Evolutionary conservation across 2,113 vertebrate genomes (phyloP), one percentile per base, ranked within the genome.

Genomic region (Clarias macrocephalus): DNA sequence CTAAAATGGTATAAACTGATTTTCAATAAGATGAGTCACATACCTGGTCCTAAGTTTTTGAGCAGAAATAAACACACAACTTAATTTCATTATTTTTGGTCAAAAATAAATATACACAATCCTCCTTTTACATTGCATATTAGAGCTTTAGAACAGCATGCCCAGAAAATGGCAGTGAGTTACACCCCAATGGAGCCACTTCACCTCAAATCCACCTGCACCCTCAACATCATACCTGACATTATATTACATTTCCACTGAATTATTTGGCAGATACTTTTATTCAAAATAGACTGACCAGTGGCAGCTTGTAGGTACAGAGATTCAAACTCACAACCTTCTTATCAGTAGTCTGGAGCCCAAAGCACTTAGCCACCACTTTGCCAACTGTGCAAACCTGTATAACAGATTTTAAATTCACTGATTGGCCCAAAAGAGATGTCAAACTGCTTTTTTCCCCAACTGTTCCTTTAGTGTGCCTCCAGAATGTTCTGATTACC

Each of bases 1-100:
- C 98, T 99, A 91, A 85, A 87, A 87, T 84, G 88, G 82, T 86
- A 86, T n/a, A 82, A 72, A 88, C 57, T 54, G 13, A 81, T 15
- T 63, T 63, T 84, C 79, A 66, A 2, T 70, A 19, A 70, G 12
- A 25, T n/a, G 37, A 25, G 37, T 48, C 13, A 48, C 19, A 48
- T 1, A 54, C 23, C 73, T 76, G 21, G 42, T 76, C 12, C 42
- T 25, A 11, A 16, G 48, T 54, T 77, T 54, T 76, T 4, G 25
- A 21, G 72, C 21, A 25, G 21, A 37, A 73, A 73, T 19, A 75
- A 15, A 28, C 48, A 28, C 12, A 23, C 5, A 8, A 28, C 10
- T 13, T 8, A 0, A 65, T 65, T 85, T 30, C 15, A 42, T 70
- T 65, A n/a, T n/a, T n/a, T n/a, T n/a, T n/a, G 28, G 54, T 52